phyloP scores from a whole-genome alignment of 2,797 vertebrate species.

The Sebastes vulpes region DNA sequence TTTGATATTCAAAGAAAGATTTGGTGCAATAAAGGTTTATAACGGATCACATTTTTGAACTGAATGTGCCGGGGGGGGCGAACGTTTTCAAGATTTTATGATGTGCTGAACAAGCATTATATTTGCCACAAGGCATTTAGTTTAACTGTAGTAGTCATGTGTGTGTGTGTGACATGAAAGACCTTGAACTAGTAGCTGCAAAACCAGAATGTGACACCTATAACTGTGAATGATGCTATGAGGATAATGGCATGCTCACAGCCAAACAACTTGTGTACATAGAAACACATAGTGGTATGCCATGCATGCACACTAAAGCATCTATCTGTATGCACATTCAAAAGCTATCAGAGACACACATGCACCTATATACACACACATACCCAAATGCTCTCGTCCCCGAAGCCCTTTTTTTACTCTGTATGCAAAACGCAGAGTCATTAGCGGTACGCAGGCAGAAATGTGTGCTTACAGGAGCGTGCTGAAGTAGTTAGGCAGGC shows the following conservation, averaged over 20 bases:
- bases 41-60: constrained; percentile 11
- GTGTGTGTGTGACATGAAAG: not conserved
- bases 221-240: not conserved
- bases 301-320: not conserved
- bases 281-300: not conserved
- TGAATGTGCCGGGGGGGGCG: not conserved
- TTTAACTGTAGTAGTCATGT: not conserved
- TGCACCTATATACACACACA: not conserved
- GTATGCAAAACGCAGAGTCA: constrained; percentile 44
- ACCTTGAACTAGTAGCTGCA: constrained; percentile 3
- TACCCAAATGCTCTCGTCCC: not conserved
- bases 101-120: not conserved
- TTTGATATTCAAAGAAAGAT: constrained; percentile 15
- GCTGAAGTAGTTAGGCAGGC: constrained; percentile 31
- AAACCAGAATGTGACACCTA: not conserved
- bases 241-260: not conserved
- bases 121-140: constrained; percentile 15
- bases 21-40: constrained; percentile 21
- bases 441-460: constrained; percentile 36
- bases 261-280: not conserved
- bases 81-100: not conserved
- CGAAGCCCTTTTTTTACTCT: constrained; percentile 14
- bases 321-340: not conserved
- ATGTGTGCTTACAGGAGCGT: constrained; percentile 33
- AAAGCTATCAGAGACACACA: not conserved